Conservation (phyloP, 2,113 vertebrate genomes). For the Paramisgurnus dabryanus region DNA sequence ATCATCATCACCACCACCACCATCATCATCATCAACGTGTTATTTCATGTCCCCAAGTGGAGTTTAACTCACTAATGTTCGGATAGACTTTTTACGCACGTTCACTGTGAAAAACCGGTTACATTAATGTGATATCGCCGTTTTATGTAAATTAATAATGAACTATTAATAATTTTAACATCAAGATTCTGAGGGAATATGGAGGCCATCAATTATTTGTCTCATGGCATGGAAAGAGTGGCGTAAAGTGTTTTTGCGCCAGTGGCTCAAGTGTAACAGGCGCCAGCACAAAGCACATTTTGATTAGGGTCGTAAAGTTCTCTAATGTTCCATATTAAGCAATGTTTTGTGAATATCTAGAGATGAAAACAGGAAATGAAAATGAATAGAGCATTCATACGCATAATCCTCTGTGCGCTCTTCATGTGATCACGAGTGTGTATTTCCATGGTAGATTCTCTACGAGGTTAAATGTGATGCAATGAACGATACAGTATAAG, state of each 20-base stretch:
- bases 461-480: background rate
- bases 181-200: background rate
- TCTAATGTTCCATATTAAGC: background rate
- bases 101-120: background rate
- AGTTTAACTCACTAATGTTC: background rate
- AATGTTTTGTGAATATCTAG: conserved; percentile 7
- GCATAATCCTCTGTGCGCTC: background rate
- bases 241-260: background rate
- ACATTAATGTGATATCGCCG: no score
- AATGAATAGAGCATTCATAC: conserved; percentile 42
- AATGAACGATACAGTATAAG: background rate
- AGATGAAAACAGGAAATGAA: conserved; percentile 38
- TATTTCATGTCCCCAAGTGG: no score
- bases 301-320: background rate
- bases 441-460: background rate
- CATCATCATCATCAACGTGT: no score
- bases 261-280: background rate
- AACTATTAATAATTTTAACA: no score
- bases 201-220: background rate
- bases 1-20: no score
- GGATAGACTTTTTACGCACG: background rate
- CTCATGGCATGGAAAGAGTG: background rate
- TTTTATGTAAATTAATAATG: no score
- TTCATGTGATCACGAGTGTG: background rate
- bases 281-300: background rate